Base-by-base conservation (phyloP, 2,797 vertebrate genomes). In the Presbytis comata region DNA sequence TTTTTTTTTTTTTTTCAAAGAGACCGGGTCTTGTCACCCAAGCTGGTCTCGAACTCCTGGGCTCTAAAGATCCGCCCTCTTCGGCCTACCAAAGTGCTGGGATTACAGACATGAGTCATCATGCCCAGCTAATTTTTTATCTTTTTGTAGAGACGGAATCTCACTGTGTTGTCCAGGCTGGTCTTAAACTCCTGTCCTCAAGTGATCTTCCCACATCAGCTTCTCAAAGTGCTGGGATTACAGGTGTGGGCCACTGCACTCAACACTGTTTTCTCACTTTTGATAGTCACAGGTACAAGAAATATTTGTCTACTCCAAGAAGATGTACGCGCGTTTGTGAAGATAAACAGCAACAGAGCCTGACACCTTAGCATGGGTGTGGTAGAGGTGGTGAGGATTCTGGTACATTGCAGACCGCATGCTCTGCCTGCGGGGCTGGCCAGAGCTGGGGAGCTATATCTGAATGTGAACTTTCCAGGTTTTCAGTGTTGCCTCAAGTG, bases 291-390 rank as follows among this genome's bases (percentile, higher is more conserved):
- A 22, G 30, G 64, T 9, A 21, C 4, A 16, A 30, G 61, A 44
- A 33, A 16, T 44, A 5, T 22, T 22, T 22, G 2, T 74, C 46
- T 46, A 24, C 24, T 89, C 14, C 4, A n/a, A 87, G 89, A 76
- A 36, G 95, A 26, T 1, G 0, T 3, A 36, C 48, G 7, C 0
- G 0, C 6, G 0, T 61, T 2, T 28, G 12, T 57, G 44, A 67
- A 44, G 64, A 21, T 55, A 22, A 30, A 11, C 0, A 19, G 14
- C 13, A 13, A 2, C n/a, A 78, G 2, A 8, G 13, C 30, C 64
- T 0, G 10, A 9, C 28, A 30, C 17, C n/a, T 53, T 4, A 8
- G 24, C 3, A 0, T 44, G 57, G 50, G 24, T 16, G 19, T 1
- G 2, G 11, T 22, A 3, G 17, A 50, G 61, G 28, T 4, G 3